Evolutionary conservation across 1,140 invertebrate genomes (phyloP).

Genomic region (Chymomyza costata): DNA sequence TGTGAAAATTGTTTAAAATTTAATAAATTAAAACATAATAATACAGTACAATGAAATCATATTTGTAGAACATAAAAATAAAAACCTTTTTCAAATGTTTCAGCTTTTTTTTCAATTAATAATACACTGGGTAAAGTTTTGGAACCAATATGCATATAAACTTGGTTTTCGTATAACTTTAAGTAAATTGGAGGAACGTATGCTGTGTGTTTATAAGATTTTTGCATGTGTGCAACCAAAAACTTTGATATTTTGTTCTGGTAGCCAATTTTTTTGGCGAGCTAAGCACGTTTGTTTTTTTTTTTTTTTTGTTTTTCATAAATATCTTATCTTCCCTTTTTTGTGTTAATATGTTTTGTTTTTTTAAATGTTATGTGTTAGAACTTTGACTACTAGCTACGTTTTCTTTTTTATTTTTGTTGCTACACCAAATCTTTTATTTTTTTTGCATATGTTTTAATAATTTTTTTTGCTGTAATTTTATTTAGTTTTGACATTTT

Average conservation of each 20-base stretch:
- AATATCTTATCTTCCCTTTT: no score
- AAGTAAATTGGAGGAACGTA: conserved; percentile 50
- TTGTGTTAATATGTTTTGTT: neutral
- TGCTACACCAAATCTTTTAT: conserved; percentile 18
- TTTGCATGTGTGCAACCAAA: conserved; percentile 22
- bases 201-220: conserved; percentile 35
- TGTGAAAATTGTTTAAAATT: conserved; percentile 23
- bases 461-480: conserved; percentile 4
- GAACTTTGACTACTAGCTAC: conserved; percentile 49
- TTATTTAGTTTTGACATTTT: conserved; percentile 21
- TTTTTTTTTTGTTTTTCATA: no score
- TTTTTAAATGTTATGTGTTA: conserved; percentile 31
- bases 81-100: neutral
- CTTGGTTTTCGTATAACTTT: conserved; percentile 16
- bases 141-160: conserved; percentile 21
- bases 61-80: no score
- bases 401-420: conserved; percentile 7
- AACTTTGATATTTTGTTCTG: conserved; percentile 26
- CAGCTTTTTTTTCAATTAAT: conserved; percentile 13
- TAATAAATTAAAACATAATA: conserved; percentile 65
- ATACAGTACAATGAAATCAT: conserved; percentile 41
- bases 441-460: conserved; percentile 15
- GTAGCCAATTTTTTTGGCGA: conserved; percentile 18
- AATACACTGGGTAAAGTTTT: conserved; percentile 41
- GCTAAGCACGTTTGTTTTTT: conserved; percentile 26